These are phyloP conservation scores for Epinephelus lanceolatus DNA, from an alignment of 2,113 vertebrate species.

Conservation along the genomic window DNA sequence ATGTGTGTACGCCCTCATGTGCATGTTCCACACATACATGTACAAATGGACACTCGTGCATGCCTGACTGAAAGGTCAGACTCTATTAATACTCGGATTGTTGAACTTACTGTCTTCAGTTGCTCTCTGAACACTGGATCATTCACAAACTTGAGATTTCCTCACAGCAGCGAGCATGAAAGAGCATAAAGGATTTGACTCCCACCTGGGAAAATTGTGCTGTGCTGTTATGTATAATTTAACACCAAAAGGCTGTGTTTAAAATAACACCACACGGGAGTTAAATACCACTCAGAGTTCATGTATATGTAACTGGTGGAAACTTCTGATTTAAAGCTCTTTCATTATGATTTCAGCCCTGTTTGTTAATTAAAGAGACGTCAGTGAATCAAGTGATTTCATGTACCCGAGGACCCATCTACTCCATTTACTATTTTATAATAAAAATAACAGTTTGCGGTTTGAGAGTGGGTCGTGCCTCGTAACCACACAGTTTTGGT, in stretches of 20 bases:
- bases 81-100: constrained; percentile 57
- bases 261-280: neutral
- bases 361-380: neutral
- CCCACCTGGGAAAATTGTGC: neutral
- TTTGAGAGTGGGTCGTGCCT: no score
- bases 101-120: constrained; percentile 16
- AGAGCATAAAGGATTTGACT: neutral
- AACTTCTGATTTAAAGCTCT: neutral
- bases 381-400: neutral
- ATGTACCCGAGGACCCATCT: neutral
- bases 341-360: neutral
- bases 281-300: constrained; percentile 10
- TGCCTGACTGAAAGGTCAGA: constrained; percentile 61
- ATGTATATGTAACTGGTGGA: neutral
- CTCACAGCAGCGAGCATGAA: neutral
- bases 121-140: neutral
- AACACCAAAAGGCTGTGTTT: constrained; percentile 9
- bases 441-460: no score
- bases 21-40: neutral
- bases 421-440: no score
- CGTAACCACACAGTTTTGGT: no score
- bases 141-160: constrained; percentile 14
- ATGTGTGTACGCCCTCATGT: constrained; percentile 4
- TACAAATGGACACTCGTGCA: neutral
- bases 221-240: constrained; percentile 3